phyloP scores from a whole-genome alignment of 2,888 invertebrate genomes.

The Coelinius sp. region DNA sequence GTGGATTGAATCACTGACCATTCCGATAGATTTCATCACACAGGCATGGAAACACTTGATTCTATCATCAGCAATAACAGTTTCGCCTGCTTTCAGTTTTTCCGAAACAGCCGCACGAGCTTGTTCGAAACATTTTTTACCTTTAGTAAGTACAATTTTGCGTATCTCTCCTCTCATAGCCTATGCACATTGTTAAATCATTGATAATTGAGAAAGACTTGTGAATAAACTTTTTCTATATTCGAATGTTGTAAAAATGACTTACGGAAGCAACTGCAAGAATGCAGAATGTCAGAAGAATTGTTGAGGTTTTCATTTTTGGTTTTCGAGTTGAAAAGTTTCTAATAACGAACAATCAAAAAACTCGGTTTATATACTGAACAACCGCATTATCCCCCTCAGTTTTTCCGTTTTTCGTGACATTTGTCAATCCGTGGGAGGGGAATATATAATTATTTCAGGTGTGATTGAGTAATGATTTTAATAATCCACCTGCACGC shows the following conservation, averaged over 20 bases:
- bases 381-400: not conserved
- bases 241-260: not conserved
- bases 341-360: not conserved
- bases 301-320: conserved; percentile 5
- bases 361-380: not conserved
- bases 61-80: conserved; percentile 28
- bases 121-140: conserved; percentile 28
- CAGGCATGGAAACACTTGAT: conserved; percentile 45
- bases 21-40: conserved; percentile 39
- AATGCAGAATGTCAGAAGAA: conserved; percentile 26
- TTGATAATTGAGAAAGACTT: not conserved
- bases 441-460: conserved; percentile 4
- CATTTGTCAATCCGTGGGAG: not conserved
- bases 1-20: conserved; percentile 31
- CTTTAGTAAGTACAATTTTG: conserved; percentile 8
- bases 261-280: conserved; percentile 32
- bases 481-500: not conserved
- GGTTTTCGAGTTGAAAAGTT: not conserved
- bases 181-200: not conserved
- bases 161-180: not conserved
- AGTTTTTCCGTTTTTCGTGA: not conserved
- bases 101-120: conserved; percentile 15
- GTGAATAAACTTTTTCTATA: too few relatives aligned
- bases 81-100: not conserved
- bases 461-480: conserved; percentile 18